phyloP scores from a whole-genome alignment of 2,113 vertebrate species.

The Hemiprocne comata region DNA sequence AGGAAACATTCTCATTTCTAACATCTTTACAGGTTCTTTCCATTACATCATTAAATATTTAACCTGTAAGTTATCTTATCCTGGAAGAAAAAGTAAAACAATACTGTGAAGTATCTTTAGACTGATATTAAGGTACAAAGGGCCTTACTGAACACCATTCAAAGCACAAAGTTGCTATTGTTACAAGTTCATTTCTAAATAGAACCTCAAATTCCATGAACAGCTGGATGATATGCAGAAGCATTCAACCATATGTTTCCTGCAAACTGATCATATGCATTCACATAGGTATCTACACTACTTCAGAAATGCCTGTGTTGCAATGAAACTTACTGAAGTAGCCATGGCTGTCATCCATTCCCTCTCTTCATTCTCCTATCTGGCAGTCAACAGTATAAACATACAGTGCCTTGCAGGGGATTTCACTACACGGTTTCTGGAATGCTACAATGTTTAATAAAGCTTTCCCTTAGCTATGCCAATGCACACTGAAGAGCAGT shows the following conservation, averaged over 20 bases:
- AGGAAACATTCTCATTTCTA: not conserved
- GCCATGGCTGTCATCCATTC: not conserved
- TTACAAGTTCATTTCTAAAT: constrained; percentile 14
- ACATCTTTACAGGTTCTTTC: constrained; percentile 31
- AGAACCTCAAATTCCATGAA: constrained; percentile 10
- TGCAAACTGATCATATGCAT: not conserved
- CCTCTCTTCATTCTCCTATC: not conserved
- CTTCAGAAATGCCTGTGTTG: not conserved
- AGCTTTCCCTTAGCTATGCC: not conserved
- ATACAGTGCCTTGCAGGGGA: not conserved
- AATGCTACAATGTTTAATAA: not conserved
- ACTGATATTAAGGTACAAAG: constrained; percentile 46
- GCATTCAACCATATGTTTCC: not conserved
- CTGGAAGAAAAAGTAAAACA: constrained; percentile 59
- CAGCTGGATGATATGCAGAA: not conserved
- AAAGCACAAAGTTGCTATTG: not conserved
- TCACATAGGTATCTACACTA: not conserved
- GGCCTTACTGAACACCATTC: not conserved
- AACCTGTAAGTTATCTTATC: constrained; percentile 25
- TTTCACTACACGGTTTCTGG: not conserved
- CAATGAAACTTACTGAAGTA: not conserved
- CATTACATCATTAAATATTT: constrained; percentile 62
- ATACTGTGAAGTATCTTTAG: constrained; percentile 42
- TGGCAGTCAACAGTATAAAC: not conserved
- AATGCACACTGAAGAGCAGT: not conserved